A percentile compares a stretch with the other conserved stretches of the same genome.
Conservation (phyloP, 2,113 vertebrate genomes). For the Sorex araneus region DNA sequence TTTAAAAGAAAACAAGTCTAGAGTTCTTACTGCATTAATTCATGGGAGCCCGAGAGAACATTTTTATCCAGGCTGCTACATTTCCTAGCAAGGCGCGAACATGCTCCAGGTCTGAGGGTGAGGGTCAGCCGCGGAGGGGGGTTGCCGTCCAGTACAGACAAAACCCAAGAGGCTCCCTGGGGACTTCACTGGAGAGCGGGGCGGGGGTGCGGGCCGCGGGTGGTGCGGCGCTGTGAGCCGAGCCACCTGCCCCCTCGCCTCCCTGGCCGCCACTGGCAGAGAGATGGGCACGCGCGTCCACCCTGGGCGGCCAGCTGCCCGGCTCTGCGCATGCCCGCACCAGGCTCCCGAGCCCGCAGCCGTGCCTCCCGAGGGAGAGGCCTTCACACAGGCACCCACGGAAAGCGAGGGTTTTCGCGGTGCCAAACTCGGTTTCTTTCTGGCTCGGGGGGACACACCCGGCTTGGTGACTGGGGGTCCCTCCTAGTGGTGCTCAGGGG, state of each 20-base stretch:
- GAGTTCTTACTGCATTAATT: conserved; percentile 87
- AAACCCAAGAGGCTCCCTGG: conserved; percentile 60
- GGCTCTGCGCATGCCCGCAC: not conserved
- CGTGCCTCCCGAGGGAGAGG: not conserved
- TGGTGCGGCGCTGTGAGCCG: not conserved
- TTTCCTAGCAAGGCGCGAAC: conserved; percentile 82
- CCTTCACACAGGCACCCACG: too few relatives aligned
- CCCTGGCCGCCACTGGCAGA: not conserved
- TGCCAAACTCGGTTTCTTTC: too few relatives aligned
- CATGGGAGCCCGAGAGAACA: conserved; percentile 83
- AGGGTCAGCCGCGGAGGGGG: not conserved
- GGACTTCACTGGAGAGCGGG: conserved; percentile 17
- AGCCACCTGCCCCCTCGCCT: not conserved
- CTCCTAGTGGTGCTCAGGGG: too few relatives aligned
- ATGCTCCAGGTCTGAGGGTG: conserved; percentile 79
- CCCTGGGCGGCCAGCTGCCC: not conserved
- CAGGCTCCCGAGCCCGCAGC: not conserved
- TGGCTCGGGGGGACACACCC: too few relatives aligned
- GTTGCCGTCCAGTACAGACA: conserved; percentile 61
- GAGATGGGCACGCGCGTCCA: not conserved
- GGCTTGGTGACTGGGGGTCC: too few relatives aligned
- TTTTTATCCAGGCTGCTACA: conserved; percentile 86
- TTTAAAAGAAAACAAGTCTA: conserved; percentile 86
- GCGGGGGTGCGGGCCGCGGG: not conserved
- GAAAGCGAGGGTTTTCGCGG: too few relatives aligned